Evolutionary conservation across 2,113 vertebrate genomes (phyloP), one percentile per base, ranked within the genome.

Genomic region (Haemorhous mexicanus): DNA sequence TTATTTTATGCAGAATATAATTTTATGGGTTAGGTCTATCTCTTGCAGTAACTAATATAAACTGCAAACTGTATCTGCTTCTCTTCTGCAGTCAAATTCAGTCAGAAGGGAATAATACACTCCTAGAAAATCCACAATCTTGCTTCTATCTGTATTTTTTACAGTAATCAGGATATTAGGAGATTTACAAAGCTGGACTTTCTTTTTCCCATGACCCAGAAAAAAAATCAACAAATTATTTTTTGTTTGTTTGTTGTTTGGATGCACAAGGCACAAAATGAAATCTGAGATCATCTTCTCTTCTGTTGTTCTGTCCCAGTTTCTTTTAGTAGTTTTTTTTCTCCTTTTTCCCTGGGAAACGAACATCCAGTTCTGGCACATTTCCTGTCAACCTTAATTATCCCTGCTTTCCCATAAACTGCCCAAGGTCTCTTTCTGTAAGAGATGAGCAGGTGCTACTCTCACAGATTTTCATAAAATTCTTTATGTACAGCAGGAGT

Each of bases 321-420:
- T 94, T 93, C 72, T 88, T 89, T 93, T 32, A 64, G 89, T 16
- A 78, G 69, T 52, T 9, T 18, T 47, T 46, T 67, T 61, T 3
- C 7, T 32, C 13, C 8, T 83, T 91, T 79, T 86, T 68, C 74
- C 88, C 76, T 93, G 88, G 93, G 90, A 96, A 97, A 94, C 0
- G 32, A 90, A 96, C 93, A 93, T 90, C 64, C 68, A 94, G 93
- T 94, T 95, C 92, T 94, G 92, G 94, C 68, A 86, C 21, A 52
- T 78, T 94, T 96, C 90, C 93, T 88, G 85, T 68, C 41, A 83
- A 56, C 85, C 85, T 96, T 88, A 95, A 84, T 92, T 89, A 96
- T 84, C 88, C 88, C 70, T 75, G 47, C 52, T 94, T 69, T 93
- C 90, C 68, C 72, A 83, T 32, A 56, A 80, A 94, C 67, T 63